Percentiles rank a stretch among this genome's conserved stretches.
Conservation (phyloP, 2,113 vertebrate genomes). For the Nycticryphes semicollaris region DNA sequence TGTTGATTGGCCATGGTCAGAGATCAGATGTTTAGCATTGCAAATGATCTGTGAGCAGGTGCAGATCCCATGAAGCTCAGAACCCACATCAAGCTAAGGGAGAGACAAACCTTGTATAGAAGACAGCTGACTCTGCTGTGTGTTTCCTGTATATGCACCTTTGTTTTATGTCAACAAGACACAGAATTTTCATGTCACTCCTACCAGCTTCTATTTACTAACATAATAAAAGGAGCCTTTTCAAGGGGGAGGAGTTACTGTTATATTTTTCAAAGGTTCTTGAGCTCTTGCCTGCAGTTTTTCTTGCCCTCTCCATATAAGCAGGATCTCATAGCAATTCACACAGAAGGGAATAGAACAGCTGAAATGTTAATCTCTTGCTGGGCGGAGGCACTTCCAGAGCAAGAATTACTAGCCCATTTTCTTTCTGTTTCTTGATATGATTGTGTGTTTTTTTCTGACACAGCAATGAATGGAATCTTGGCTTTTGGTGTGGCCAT, state of each 20-base stretch:
- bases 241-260: neutral
- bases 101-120: neutral
- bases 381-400: neutral
- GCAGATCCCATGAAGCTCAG: neutral
- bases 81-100: neutral
- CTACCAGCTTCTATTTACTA: neutral
- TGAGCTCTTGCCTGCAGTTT: neutral
- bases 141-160: neutral
- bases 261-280: neutral
- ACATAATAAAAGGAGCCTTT: neutral
- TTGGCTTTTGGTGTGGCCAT: neutral
- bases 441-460: neutral
- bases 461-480: neutral
- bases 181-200: neutral
- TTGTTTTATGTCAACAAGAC: neutral
- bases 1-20: neutral
- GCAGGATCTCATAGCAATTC: neutral
- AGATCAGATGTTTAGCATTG: neutral
- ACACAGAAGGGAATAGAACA: neutral
- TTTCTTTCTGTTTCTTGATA: neutral
- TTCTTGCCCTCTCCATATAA: neutral
- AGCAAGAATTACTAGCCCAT: neutral
- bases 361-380: neutral
- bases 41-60: neutral
- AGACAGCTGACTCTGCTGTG: neutral